Conservation (phyloP, 2,888 invertebrate species). For the Neoitamus cyanurus region DNA sequence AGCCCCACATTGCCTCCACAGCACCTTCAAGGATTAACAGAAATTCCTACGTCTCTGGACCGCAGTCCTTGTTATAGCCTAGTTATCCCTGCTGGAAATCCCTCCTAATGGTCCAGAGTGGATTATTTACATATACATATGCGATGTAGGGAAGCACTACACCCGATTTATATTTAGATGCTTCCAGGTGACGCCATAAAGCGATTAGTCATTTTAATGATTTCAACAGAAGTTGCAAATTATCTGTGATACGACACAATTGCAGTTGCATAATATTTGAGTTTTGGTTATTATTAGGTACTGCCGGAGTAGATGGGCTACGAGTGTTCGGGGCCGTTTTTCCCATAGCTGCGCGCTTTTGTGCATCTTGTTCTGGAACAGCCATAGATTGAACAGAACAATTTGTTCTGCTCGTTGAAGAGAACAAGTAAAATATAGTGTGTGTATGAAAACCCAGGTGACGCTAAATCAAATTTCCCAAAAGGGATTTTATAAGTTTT, state of each 20-base stretch:
- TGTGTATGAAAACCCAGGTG: too few relatives aligned
- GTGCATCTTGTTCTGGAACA: too few relatives aligned
- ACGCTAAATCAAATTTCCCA: too few relatives aligned
- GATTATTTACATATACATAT: background rate
- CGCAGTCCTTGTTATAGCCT: background rate
- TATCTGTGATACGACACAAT: background rate
- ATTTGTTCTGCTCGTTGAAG: too few relatives aligned
- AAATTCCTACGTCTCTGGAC: background rate
- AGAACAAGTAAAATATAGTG: too few relatives aligned
- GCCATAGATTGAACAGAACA: too few relatives aligned
- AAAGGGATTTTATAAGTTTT: too few relatives aligned
- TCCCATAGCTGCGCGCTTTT: too few relatives aligned
- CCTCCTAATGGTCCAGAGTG: background rate
- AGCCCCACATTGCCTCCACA: background rate
- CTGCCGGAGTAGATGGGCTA: too few relatives aligned
- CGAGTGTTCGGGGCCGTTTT: too few relatives aligned
- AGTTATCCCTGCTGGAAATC: background rate
- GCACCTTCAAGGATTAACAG: background rate
- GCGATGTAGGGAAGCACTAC: background rate
- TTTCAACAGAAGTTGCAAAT: background rate
- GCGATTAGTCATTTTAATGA: background rate
- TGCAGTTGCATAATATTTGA: background rate
- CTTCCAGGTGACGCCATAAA: background rate
- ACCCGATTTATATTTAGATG: background rate
- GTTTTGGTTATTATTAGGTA: background rate